Evolutionary conservation across 2,113 vertebrate genomes (phyloP).

Genomic region (Eptatretus burgeri): DNA sequence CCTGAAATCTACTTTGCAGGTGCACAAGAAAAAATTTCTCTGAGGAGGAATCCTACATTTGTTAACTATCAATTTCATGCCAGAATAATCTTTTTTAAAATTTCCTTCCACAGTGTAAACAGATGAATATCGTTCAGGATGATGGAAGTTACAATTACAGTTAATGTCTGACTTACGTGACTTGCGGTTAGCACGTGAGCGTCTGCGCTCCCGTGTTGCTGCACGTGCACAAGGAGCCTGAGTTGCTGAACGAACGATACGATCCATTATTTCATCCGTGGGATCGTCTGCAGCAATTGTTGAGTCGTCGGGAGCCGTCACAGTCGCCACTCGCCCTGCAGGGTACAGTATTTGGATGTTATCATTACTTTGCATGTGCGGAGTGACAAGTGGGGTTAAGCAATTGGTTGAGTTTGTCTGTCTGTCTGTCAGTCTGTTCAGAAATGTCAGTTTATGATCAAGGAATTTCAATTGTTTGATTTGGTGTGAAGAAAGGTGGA

Average conservation of each 20-base stretch:
- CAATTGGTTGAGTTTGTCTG: too few relatives aligned
- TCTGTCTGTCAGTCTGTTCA: too few relatives aligned
- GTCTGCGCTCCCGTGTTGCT: constrained; percentile 52
- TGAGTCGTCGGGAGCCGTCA: constrained; percentile 38
- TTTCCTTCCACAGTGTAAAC: background rate
- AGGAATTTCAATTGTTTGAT: too few relatives aligned
- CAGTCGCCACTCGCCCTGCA: constrained; percentile 34
- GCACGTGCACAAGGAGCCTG: constrained; percentile 57
- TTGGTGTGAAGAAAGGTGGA: too few relatives aligned
- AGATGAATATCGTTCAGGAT: background rate
- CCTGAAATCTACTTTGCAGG: background rate
- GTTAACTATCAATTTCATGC: background rate
- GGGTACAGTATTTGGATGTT: background rate
- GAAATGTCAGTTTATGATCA: too few relatives aligned
- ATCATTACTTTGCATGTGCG: too few relatives aligned
- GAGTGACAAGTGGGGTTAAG: too few relatives aligned
- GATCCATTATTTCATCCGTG: constrained; percentile 93
- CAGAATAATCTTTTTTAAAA: background rate
- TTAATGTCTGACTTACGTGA: constrained; percentile 33
- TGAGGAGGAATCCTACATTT: background rate
- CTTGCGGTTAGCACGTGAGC: constrained; percentile 68
- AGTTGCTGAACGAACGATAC: constrained; percentile 75
- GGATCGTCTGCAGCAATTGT: constrained; percentile 42
- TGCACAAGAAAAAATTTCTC: constrained; percentile 11
- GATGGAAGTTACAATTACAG: background rate